phyloP scores from a whole-genome alignment of 2,113 vertebrate genomes.

The Hypanus sabinus region DNA sequence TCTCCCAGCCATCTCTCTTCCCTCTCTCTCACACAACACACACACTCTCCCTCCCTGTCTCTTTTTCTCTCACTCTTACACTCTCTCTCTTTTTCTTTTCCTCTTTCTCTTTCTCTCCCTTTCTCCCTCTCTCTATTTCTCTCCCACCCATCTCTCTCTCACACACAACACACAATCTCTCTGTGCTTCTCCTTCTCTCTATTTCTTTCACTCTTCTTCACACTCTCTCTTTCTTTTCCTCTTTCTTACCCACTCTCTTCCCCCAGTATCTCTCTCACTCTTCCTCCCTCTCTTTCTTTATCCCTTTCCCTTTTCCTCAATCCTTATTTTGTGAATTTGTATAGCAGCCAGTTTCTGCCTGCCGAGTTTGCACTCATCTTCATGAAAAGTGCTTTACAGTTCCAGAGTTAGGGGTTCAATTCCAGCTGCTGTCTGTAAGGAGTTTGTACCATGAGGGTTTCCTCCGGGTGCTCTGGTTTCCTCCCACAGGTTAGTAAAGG shows the following conservation, averaged over 20 bases:
- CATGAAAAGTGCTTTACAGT: not conserved
- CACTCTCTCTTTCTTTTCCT: conserved; percentile 47
- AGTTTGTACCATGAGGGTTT: too few species aligned
- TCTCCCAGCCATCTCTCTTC: conserved; percentile 36
- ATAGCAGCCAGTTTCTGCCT: not conserved
- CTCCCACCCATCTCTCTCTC: too few species aligned
- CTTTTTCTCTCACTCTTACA: conserved; percentile 37
- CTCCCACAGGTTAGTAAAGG: too few species aligned
- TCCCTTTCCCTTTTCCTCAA: not conserved
- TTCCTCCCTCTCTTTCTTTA: conserved; percentile 46
- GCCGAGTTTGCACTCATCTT: not conserved
- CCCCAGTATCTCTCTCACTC: too few species aligned
- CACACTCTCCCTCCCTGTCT: too few species aligned
- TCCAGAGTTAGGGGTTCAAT: not conserved
- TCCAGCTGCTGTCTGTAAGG: too few species aligned
- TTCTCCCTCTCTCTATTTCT: not conserved
- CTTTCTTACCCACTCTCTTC: too few species aligned
- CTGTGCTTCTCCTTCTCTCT: conserved; percentile 33
- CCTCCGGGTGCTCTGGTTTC: too few species aligned
- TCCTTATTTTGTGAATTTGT: not conserved
- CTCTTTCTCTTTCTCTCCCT: conserved; percentile 36
- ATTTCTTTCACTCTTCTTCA: conserved; percentile 40
- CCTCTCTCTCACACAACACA: conserved; percentile 1
- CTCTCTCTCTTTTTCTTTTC: not conserved
- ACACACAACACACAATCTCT: too few species aligned